Evolutionary conservation across 2,888 invertebrate species (phyloP).

Genomic region (Amaurobius ferox): DNA sequence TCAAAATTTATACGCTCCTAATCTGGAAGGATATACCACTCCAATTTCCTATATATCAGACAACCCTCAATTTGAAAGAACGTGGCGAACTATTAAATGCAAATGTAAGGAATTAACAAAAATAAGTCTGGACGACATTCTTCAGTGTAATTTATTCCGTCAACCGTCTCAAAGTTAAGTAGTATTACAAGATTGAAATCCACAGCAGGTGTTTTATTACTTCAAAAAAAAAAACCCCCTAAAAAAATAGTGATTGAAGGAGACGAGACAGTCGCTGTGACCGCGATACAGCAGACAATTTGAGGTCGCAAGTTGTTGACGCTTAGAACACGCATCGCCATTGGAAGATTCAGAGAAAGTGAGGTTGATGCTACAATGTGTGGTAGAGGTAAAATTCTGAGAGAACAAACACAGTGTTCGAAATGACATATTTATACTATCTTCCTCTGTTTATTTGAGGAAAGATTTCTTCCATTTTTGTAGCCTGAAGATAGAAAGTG

Average conservation of each 20-base stretch:
- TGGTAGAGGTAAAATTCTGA: background rate
- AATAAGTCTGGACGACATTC: background rate
- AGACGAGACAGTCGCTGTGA: background rate
- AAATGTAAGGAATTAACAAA: too few relatives aligned
- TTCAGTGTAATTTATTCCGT: background rate
- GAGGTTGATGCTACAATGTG: background rate
- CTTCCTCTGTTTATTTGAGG: background rate
- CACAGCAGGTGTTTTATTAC: background rate
- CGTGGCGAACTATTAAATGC: too few relatives aligned
- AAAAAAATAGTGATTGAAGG: background rate
- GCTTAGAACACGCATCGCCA: background rate
- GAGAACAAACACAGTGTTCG: background rate
- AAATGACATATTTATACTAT: background rate
- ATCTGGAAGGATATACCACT: too few relatives aligned
- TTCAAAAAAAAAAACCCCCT: too few relatives aligned
- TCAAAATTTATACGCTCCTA: too few relatives aligned
- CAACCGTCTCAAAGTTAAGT: background rate
- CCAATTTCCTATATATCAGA: too few relatives aligned
- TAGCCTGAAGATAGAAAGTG: background rate
- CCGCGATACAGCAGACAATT: background rate
- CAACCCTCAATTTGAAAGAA: too few relatives aligned
- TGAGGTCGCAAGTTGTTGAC: slow-evolving; percentile 5
- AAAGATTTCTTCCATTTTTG: background rate
- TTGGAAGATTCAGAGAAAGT: background rate
- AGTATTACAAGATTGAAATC: too few relatives aligned